Evolutionary conservation across 2,888 invertebrate genomes (phyloP).

Genomic region (Sesamia inferens): DNA sequence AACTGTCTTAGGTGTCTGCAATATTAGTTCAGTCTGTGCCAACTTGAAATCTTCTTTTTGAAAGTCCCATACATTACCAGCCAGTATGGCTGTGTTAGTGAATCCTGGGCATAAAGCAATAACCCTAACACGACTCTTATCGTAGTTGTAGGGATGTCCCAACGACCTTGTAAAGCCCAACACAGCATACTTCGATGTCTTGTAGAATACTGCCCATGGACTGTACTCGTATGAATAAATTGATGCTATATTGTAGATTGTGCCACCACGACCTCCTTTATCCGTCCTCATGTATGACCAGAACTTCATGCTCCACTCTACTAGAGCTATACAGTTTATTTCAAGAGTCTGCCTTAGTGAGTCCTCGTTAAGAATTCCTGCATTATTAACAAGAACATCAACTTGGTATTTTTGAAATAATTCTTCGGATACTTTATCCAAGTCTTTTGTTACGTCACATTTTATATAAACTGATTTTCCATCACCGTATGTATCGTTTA

Average conservation of each 20-base stretch:
- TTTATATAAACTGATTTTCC: conserved; percentile 83
- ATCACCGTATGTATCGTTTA: conserved; percentile 81
- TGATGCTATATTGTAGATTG: conserved; percentile 91
- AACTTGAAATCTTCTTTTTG: conserved; percentile 40
- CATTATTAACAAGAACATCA: conserved; percentile 82
- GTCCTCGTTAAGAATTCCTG: conserved; percentile 74
- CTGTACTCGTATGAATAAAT: conserved; percentile 80
- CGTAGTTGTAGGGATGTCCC: conserved; percentile 79
- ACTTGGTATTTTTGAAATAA: conserved; percentile 71
- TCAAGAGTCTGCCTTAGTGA: conserved; percentile 63
- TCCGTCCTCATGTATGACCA: conserved; percentile 89
- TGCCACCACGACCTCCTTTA: conserved; percentile 89
- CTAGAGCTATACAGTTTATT: conserved; percentile 73
- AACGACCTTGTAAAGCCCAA: conserved; percentile 84
- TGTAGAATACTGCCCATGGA: conserved; percentile 52
- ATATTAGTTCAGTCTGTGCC: conserved; percentile 45
- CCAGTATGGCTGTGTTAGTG: conserved; percentile 77
- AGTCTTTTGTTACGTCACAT: conserved; percentile 85
- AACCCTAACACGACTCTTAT: conserved; percentile 83
- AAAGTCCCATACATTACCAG: conserved; percentile 25
- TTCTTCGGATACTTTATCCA: conserved; percentile 76
- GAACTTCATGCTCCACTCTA: conserved; percentile 83
- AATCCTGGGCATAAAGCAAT: conserved; percentile 84
- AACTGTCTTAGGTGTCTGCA: conserved; percentile 61
- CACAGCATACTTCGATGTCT: conserved; percentile 78